Evolutionary conservation across 2,113 vertebrate genomes (phyloP).

Genomic region (Cyanoderma ruficeps): DNA sequence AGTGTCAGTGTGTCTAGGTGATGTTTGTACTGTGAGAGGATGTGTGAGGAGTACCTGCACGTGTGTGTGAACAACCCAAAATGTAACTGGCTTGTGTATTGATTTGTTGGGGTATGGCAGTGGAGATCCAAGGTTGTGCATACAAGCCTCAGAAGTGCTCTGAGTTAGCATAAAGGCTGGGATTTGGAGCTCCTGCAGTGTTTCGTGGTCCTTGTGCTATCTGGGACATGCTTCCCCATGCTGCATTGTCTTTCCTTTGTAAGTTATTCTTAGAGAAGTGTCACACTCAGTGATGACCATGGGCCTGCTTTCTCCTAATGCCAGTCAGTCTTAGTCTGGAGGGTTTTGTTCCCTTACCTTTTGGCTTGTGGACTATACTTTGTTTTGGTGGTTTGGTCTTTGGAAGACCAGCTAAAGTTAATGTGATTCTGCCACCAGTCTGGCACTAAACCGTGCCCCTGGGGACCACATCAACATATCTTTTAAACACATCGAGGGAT

Average conservation of each 20-base stretch:
- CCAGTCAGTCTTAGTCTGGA: neutral
- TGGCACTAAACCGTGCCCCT: neutral
- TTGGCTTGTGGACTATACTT: neutral
- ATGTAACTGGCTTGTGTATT: neutral
- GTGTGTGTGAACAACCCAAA: neutral
- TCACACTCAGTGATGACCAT: rapidly evolving
- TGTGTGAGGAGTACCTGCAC: neutral
- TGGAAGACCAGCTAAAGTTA: neutral
- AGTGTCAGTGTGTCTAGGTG: neutral
- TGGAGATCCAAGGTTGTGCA: neutral
- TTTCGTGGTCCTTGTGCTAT: neutral
- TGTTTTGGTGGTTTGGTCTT: neutral
- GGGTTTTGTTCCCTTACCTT: neutral
- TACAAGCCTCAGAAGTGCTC: neutral
- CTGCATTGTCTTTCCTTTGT: neutral
- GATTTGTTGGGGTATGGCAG: neutral
- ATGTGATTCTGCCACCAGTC: neutral
- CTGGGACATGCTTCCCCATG: neutral
- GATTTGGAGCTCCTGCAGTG: neutral
- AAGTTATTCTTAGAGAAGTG: neutral
- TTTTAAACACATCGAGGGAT: neutral
- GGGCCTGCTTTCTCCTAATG: neutral
- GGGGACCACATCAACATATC: neutral
- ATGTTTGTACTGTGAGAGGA: neutral
- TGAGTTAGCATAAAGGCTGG: neutral